Evolutionary conservation across 2,888 invertebrate genomes (phyloP).

Genomic region (Epirrhoe alternata): DNA sequence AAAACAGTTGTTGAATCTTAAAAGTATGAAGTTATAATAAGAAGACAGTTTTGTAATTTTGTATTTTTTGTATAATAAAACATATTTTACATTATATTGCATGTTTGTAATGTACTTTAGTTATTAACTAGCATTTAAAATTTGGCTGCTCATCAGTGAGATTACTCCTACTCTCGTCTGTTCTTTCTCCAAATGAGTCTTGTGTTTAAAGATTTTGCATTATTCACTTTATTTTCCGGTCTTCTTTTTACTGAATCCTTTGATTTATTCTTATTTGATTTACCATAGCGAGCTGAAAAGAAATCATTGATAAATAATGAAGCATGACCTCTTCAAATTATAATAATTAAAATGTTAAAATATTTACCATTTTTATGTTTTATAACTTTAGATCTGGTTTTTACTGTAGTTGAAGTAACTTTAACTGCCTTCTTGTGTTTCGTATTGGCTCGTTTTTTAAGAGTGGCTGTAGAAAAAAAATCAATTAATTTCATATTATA

Average conservation of each 20-base stretch:
- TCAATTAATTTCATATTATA: not conserved
- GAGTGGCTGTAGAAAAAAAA: slow-evolving; percentile 2
- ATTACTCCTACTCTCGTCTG: no score
- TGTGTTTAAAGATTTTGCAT: slow-evolving; percentile 1
- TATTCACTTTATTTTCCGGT: not conserved
- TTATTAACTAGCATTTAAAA: no score
- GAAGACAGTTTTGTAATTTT: slow-evolving; percentile 30
- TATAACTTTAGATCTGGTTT: not conserved
- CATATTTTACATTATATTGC: slow-evolving; percentile 8
- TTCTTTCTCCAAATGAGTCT: not conserved
- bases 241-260: not conserved
- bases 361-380: slow-evolving; percentile 7
- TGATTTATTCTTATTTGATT: not conserved
- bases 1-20: slow-evolving; percentile 61
- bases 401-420: not conserved
- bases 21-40: slow-evolving; percentile 50
- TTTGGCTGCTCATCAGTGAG: no score
- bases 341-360: not conserved
- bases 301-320: not conserved
- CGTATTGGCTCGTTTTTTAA: slow-evolving; percentile 3
- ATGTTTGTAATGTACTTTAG: not conserved
- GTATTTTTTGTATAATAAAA: slow-evolving; percentile 36
- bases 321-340: not conserved
- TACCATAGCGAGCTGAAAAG: slow-evolving; percentile 9
- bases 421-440: not conserved